Conservation (phyloP, 2,888 invertebrate species). For the Ptychoptera albimana region DNA sequence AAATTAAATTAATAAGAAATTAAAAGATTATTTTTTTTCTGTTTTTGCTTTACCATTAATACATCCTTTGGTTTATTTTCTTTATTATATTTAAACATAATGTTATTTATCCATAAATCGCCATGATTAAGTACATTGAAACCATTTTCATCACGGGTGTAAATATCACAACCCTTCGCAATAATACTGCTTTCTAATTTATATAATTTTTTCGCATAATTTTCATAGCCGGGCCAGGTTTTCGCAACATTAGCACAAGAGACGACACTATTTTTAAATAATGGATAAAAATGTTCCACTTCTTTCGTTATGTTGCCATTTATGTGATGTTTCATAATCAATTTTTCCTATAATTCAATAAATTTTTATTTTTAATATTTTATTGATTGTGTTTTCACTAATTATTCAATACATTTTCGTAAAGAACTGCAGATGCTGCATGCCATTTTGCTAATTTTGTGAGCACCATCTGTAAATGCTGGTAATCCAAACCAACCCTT, state of each 20-base stretch:
- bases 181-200: background rate
- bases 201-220: background rate
- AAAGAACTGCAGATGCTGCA: constrained; percentile 34
- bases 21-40: background rate
- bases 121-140: constrained; percentile 4
- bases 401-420: constrained; percentile 36
- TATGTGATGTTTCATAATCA: no score
- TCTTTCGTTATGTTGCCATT: background rate
- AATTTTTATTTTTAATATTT: constrained; percentile 14
- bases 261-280: background rate
- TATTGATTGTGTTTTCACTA: background rate
- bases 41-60: background rate
- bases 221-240: background rate
- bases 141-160: background rate
- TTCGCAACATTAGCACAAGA: background rate
- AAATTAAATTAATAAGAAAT: background rate
- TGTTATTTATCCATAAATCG: constrained; percentile 1
- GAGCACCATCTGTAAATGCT: constrained; percentile 18
- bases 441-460: constrained; percentile 36
- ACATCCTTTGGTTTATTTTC: background rate
- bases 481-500: background rate
- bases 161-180: background rate
- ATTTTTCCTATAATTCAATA: no score
- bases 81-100: constrained; percentile 1
- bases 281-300: constrained; percentile 2